Percentiles rank a stretch among this genome's conserved stretches.
These are phyloP conservation scores for Oncorhynchus kisutch DNA, from an alignment of 2,113 vertebrate genomes.

Conservation along the genomic window DNA sequence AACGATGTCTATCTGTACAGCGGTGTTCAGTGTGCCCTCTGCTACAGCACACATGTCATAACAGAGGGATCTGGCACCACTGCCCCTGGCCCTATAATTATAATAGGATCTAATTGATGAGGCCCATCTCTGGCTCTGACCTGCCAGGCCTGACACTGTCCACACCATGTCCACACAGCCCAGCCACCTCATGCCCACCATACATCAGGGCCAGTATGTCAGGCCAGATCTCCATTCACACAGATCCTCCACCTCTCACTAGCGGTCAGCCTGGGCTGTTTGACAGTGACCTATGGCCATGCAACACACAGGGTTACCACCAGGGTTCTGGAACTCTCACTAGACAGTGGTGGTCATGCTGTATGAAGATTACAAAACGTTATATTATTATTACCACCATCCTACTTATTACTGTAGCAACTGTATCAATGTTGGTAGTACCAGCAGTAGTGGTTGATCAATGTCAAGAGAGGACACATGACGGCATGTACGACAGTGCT, in stretches of 20 bases:
- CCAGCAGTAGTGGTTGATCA: no score
- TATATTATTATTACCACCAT: no score
- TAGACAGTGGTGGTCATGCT: no score
- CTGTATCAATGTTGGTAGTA: no score
- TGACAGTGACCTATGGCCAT: neutral
- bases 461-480: neutral
- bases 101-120: conserved; percentile 45
- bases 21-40: neutral
- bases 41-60: conserved; percentile 28
- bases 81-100: conserved; percentile 43
- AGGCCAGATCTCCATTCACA: conserved; percentile 41
- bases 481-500: neutral
- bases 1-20: neutral
- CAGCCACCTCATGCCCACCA: conserved; percentile 9
- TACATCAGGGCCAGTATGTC: conserved; percentile 44
- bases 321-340: no score
- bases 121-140: conserved; percentile 27
- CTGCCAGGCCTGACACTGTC: conserved; percentile 17
- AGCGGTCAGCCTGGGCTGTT: conserved; percentile 12
- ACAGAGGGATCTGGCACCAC: conserved; percentile 41
- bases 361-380: no score
- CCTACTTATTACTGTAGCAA: no score
- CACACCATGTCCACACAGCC: conserved; percentile 13
- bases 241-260: conserved; percentile 14
- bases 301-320: no score